Evolutionary conservation across 2,888 invertebrate species (phyloP), one percentile per base, ranked within the genome.

Genomic region (Oxyteleia sp.): DNA sequence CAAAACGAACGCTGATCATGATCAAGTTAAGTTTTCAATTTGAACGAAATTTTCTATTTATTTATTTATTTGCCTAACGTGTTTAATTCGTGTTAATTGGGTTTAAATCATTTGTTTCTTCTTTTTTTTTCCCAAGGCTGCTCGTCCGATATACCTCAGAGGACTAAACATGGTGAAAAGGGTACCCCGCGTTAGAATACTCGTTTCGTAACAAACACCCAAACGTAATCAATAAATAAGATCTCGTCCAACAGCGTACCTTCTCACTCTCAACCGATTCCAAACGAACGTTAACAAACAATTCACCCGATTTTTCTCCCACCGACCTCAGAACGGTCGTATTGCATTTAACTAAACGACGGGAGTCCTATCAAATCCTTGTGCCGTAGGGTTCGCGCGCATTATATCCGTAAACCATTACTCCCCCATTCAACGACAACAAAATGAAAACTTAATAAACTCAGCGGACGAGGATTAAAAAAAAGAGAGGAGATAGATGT

Each of bases 121-220:
- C 68, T 20, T 72, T 26, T 3, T 86, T 82, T 88, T 88, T 85
- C 45, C 84, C 84, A 89, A 90, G 90, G 91, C 92, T 92, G 91
- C 90, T 91, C 88, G 90, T 92, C 91, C 91, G 92, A 92, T 90
- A 85, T 89, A 88, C 82, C 85, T 89, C 86, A 90, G 92, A 92
- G 91, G 92, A 92, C 92, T 88, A 91, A 92, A 91, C 90, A 90
- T 86, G 84, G 88, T 84, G 84, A 86, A 74, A 87, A 88, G 87
- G 80, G 76, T 87, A 85, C 84, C 55, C 81, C 43, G 29, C 53
- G 32, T 66, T 18, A 55, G 41, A 69, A 68, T 51, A 45, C 55
- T 51, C 7, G 16, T 53, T 35, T 55, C 16, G 4, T 43, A 59
- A 66, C 59, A 80, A 71, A 64, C 59, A 53, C 49, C 8, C 41